Conservation (phyloP, 2,888 invertebrate genomes). For the Drosophila subsilvestris region DNA sequence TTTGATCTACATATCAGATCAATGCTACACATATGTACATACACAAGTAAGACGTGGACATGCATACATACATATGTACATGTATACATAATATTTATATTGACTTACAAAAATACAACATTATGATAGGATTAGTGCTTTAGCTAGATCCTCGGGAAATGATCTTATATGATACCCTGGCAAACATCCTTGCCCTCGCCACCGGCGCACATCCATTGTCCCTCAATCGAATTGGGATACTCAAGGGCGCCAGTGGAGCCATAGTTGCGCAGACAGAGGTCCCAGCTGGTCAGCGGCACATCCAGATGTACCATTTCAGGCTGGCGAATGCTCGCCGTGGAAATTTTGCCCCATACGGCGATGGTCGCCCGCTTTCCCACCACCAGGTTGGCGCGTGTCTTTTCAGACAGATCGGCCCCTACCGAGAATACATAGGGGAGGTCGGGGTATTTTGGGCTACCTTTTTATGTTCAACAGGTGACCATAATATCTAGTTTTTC, state of each 20-base stretch:
- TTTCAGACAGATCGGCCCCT: conserved; percentile 90
- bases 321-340: conserved; percentile 85
- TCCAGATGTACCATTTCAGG: conserved; percentile 88
- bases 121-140: too few species aligned
- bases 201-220: conserved; percentile 89
- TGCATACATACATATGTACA: conserved; percentile 1
- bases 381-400: conserved; percentile 83
- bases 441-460: too few species aligned
- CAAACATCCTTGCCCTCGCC: conserved; percentile 91
- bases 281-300: conserved; percentile 88
- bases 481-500: too few species aligned
- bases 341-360: conserved; percentile 88
- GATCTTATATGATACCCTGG: conserved; percentile 87
- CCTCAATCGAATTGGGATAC: conserved; percentile 85
- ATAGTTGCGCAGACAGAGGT: conserved; percentile 88
- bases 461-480: too few species aligned
- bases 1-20: conserved; percentile 38
- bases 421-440: too few species aligned
- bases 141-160: too few species aligned
- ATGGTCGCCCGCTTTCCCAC: conserved; percentile 84
- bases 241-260: conserved; percentile 87
- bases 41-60: background rate
- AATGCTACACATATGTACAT: conserved; percentile 4
- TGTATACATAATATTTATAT: conserved; percentile 5
- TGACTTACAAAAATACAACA: conserved; percentile 2